A percentile compares a stretch with the other conserved stretches of the same genome.
phyloP scores from a whole-genome alignment of 2,888 invertebrate species.

The Latrodectus elegans region DNA sequence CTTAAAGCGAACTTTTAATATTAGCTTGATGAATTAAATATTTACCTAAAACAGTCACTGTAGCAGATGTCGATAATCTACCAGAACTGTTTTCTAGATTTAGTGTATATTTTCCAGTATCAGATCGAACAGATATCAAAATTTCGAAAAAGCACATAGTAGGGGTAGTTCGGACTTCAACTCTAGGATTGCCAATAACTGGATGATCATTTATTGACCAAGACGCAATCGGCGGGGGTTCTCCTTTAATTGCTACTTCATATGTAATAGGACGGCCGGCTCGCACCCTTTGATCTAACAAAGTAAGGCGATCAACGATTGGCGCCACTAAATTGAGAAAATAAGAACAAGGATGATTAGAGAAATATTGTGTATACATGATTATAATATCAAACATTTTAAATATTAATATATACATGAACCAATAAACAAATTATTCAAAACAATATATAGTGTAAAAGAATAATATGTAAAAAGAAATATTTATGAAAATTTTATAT shows the following conservation, averaged over 20 bases:
- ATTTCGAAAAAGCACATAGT: slow-evolving; percentile 67
- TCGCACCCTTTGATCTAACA: slow-evolving; percentile 92
- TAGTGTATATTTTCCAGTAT: slow-evolving; percentile 92
- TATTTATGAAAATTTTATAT: no score
- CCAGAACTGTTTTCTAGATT: slow-evolving; percentile 90
- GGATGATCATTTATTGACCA: slow-evolving; percentile 92
- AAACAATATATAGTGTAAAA: no score
- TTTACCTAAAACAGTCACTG: slow-evolving; percentile 84
- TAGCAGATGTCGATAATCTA: slow-evolving; percentile 87
- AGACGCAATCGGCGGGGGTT: slow-evolving; percentile 91
- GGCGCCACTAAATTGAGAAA: slow-evolving; percentile 88
- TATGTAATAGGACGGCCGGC: slow-evolving; percentile 96
- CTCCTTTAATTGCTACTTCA: slow-evolving; percentile 94
- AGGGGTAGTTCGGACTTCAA: slow-evolving; percentile 85
- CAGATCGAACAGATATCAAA: slow-evolving; percentile 79
- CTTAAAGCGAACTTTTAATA: neutral
- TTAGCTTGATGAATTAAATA: neutral
- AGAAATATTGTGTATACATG: no score
- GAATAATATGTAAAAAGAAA: no score
- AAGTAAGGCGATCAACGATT: slow-evolving; percentile 88
- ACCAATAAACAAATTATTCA: no score
- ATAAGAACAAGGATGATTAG: no score
- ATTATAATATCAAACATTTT: no score
- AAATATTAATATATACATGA: no score
- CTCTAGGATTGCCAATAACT: slow-evolving; percentile 79